These are phyloP conservation scores for Atta colombica DNA, from an alignment of 1,140 invertebrate species.

Conservation along the genomic window DNA sequence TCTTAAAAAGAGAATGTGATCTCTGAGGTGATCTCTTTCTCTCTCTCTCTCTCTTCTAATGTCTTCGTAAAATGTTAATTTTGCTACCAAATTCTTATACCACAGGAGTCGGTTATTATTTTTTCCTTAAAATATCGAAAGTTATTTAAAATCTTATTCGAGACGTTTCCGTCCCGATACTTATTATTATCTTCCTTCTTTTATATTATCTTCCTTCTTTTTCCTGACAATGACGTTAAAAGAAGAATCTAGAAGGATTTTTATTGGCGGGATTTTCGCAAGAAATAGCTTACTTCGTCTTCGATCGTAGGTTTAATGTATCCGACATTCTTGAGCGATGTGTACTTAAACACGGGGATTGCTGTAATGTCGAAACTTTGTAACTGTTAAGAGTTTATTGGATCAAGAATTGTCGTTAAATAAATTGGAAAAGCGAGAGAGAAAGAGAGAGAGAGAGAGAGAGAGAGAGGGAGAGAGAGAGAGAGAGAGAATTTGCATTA, in stretches of 20 bases:
- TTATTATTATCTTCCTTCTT: not conserved
- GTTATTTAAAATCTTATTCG: not conserved
- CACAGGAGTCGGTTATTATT: not conserved
- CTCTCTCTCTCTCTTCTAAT: not conserved
- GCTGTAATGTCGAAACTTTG: slow-evolving; percentile 9
- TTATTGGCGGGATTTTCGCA: slow-evolving; percentile 48
- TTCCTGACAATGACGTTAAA: slow-evolving; percentile 9
- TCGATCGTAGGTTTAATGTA: slow-evolving; percentile 22
- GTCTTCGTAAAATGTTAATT: not conserved
- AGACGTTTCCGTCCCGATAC: not conserved
- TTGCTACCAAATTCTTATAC: not conserved
- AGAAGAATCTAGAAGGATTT: slow-evolving; percentile 9
- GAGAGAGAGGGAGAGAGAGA: not conserved
- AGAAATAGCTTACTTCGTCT: slow-evolving; percentile 25
- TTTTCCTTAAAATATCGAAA: not conserved
- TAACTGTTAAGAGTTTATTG: slow-evolving; percentile 28
- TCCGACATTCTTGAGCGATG: slow-evolving; percentile 14
- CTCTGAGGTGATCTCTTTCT: too few relatives aligned
- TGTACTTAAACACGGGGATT: slow-evolving; percentile 11
- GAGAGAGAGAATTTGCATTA: not conserved
- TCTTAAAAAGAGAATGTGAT: not conserved
- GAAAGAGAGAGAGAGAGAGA: not conserved
- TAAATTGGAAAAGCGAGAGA: not conserved
- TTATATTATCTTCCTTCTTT: not conserved
- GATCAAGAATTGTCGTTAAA: not conserved